Evolutionary conservation across 2,888 invertebrate genomes (phyloP), one percentile per base, ranked within the genome.

Genomic region (Oeneis ivallda): DNA sequence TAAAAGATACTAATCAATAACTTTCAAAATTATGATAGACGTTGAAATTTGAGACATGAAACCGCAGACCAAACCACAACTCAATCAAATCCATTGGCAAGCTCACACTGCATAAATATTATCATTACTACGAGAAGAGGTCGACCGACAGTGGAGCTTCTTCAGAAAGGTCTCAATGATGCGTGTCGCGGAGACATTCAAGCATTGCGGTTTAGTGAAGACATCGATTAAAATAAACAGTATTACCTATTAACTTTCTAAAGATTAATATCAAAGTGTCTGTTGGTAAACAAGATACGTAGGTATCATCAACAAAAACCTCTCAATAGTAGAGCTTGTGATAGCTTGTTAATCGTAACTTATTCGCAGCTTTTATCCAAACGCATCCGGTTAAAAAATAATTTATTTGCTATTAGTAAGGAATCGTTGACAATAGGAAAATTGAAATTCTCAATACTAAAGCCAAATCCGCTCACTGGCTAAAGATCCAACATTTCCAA

Each of bases 31-130:
- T 41, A 41, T 41, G 41, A 41, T 13, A 11, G 39, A 17, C 5
- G 8, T 47, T 49, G 10, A 49, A 7, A 50, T 19, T 10, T 19
- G 17, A 10, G 2, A 19, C 49, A 50, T 8, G 7, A 53, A 34
- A 53, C 34, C 15, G 34, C 53, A 34, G 34, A 7, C 53, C 15
- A 34, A 53, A 53, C 53, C 53, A 34, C 53, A 53, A 53, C 34
- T 15, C 5, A 26, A 34, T 53, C 34, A 34, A 53, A n/a, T 34
- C n/a, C 2, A 34, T 53, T 15, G 9, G n/a, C 15, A 53, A 53
- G 11, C 11, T 32, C 6, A 7, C 26, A 45, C 13, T 13, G n/a
- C 26, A 4, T 26, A 26, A 26, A 26, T 45, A n/a, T 9, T 0
- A 49, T 10, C 19, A 4, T 5, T 8, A n/a, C n/a, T n/a, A n/a